Percentiles rank a stretch among this genome's conserved stretches.
These are phyloP conservation scores for Thereva nobilitata DNA, from an alignment of 2,888 invertebrate genomes.

Conservation along the genomic window DNA sequence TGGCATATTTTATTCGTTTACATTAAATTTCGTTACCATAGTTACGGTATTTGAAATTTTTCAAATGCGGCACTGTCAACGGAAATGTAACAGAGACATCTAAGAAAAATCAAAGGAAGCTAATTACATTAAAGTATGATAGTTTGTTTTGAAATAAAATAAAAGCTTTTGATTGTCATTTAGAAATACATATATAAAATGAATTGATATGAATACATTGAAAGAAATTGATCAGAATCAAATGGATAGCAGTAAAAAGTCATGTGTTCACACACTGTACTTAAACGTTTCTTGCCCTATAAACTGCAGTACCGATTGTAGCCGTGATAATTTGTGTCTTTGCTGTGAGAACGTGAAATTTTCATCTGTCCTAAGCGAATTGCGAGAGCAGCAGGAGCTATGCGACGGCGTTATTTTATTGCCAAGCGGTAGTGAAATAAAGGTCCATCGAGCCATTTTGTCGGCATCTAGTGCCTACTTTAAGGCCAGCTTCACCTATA, in stretches of 20 bases:
- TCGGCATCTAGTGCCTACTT: slow-evolving; percentile 76
- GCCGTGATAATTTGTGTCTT: slow-evolving; percentile 18
- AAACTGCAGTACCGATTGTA: slow-evolving; percentile 1
- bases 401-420: slow-evolving; percentile 68
- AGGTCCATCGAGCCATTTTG: slow-evolving; percentile 71
- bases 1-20: too few species aligned
- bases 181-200: too few species aligned
- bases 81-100: slow-evolving; percentile 28
- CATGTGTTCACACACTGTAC: too few species aligned
- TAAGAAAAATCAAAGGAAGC: not conserved
- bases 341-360: slow-evolving; percentile 52
- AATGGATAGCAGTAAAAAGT: too few species aligned
- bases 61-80: too few species aligned
- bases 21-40: too few species aligned
- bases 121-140: not conserved
- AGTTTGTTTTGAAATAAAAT: too few species aligned
- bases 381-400: slow-evolving; percentile 67
- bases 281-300: not conserved
- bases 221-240: too few species aligned
- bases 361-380: slow-evolving; percentile 70
- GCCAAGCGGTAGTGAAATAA: slow-evolving; percentile 65
- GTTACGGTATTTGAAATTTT: too few species aligned
- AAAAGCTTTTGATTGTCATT: too few species aligned
- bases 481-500: slow-evolving; percentile 72
- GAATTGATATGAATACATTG: too few species aligned